Conservation (phyloP, 2,888 invertebrate species). For the Axea sp. region DNA sequence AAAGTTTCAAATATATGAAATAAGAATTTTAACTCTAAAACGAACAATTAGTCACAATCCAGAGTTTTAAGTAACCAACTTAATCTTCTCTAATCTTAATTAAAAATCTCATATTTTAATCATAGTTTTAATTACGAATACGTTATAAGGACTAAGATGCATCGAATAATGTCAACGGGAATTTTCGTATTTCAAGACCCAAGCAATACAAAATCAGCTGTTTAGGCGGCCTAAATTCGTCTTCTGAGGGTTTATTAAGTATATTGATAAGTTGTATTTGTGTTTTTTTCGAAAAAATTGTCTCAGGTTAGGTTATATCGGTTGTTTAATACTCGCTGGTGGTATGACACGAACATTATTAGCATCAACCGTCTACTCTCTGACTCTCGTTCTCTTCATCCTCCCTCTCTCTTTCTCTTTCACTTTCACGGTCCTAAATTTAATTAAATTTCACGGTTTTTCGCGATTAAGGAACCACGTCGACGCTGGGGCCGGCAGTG, state of each 20-base stretch:
- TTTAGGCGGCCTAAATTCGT: not conserved
- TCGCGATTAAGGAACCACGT: slow-evolving; percentile 78
- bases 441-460: slow-evolving; percentile 80
- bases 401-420: slow-evolving; percentile 67
- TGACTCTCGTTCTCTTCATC: slow-evolving; percentile 59
- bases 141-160: slow-evolving; percentile 1
- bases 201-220: not conserved
- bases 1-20: no score
- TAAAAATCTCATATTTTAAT: slow-evolving; percentile 43
- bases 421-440: slow-evolving; percentile 78
- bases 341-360: slow-evolving; percentile 75
- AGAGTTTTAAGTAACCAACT: slow-evolving; percentile 10
- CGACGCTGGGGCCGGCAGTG: slow-evolving; percentile 67
- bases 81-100: slow-evolving; percentile 34
- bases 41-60: no score
- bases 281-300: slow-evolving; percentile 34
- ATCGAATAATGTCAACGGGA: slow-evolving; percentile 2
- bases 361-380: slow-evolving; percentile 71
- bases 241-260: slow-evolving; percentile 29
- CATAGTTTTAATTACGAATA: slow-evolving; percentile 19
- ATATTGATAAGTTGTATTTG: slow-evolving; percentile 31
- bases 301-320: slow-evolving; percentile 68
- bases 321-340: slow-evolving; percentile 72
- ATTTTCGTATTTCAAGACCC: slow-evolving; percentile 1
- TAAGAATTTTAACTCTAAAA: no score